Evolutionary conservation across 2,888 invertebrate genomes (phyloP).

Genomic region (Phalera bucephala): DNA sequence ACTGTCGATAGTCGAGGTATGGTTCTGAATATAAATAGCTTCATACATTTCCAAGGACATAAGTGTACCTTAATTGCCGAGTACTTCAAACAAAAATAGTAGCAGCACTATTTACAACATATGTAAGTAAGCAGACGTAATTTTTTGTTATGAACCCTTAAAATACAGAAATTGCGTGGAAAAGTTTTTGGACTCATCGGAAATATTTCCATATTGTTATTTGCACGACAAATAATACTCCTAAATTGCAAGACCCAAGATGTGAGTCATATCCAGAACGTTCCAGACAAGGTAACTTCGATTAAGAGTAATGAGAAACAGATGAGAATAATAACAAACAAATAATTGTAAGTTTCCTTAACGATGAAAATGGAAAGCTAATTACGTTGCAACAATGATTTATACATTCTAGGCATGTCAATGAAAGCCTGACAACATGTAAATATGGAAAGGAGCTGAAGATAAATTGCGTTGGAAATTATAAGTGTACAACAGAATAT

Average conservation of each 20-base stretch:
- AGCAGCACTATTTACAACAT: neutral
- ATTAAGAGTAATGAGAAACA: neutral
- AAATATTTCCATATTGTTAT: too few species aligned
- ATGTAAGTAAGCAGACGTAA: too few species aligned
- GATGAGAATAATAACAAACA: too few species aligned
- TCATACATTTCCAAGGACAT: constrained; percentile 32
- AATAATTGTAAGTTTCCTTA: constrained; percentile 7
- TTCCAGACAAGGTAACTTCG: neutral
- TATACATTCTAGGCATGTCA: constrained; percentile 5
- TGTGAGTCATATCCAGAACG: neutral
- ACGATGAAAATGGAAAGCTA: constrained; percentile 4
- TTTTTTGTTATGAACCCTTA: too few species aligned
- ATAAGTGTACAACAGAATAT: neutral
- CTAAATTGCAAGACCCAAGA: too few species aligned
- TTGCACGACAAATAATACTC: too few species aligned
- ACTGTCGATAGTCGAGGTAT: constrained; percentile 26
- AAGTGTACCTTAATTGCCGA: constrained; percentile 27
- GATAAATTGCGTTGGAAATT: constrained; percentile 2
- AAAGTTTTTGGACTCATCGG: too few species aligned
- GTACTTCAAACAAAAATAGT: constrained; percentile 26
- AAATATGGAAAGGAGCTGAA: constrained; percentile 5
- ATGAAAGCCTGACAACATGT: constrained; percentile 6
- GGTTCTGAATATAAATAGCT: constrained; percentile 34
- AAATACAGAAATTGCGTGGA: too few species aligned
- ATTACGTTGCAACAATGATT: constrained; percentile 8